Evolutionary conservation across 2,888 invertebrate genomes (phyloP), one percentile per base, ranked within the genome.

Genomic region (Hipparchia sbordonii): DNA sequence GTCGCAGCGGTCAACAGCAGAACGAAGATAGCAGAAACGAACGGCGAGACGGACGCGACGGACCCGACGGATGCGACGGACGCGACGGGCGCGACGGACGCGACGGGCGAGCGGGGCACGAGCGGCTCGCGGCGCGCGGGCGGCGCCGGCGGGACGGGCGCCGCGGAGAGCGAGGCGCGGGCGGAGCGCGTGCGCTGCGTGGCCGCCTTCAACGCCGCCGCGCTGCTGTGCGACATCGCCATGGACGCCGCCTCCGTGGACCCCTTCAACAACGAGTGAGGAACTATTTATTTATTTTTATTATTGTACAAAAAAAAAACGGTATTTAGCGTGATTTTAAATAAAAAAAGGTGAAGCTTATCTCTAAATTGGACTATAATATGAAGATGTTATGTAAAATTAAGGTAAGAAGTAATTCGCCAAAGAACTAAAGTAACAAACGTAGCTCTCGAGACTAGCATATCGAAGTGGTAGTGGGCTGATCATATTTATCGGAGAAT

Each of bases 161-260:
- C 48, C 23, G 51, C 23, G 8, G 63, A 23, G 5, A 2, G 45
- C 6, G 67, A 12, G 70, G 39, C 77, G 39, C 51, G 74, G n/a
- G 79, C 74, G 74, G 74, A 52, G 67, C 94, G 95, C 78, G 91
- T 95, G 79, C 96, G 96, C 83, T 94, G 95, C 81, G 97, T 97
- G 82, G 96, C 97, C 82, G 97, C 98, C 86, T 95, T 95, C 83
- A 98, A 98, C 94, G 97, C 97, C 83, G 96, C 98, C 81, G 97
- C 97, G 91, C 95, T 98, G 89, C 95, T 98, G 83, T 97, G 97
- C 93, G 98, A 98, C 94, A 96, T 98, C 85, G 95, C 98, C 78
- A 78, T 98, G 79, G 79, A 84, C 2, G 87, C 75, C 85, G 83
- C 6, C 82, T 78, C 6, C 9, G 61, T 48, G 8, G 82, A 83